These are phyloP conservation scores for Enoplosus armatus DNA, from an alignment of 2,797 vertebrate species.

Conservation along the genomic window DNA sequence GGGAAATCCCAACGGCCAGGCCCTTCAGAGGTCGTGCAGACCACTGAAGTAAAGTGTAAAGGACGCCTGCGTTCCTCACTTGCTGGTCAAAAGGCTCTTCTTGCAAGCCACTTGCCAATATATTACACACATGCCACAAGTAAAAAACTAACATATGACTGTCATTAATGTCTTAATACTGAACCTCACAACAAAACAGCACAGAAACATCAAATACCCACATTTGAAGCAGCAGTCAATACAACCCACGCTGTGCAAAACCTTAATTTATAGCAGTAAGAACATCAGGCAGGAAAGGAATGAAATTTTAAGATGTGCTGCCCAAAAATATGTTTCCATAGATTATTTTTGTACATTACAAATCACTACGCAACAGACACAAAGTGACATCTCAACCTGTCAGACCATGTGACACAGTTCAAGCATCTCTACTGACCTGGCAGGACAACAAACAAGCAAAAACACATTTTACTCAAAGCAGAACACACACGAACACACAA, in stretches of 20 bases:
- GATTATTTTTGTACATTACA: slow-evolving; percentile 31
- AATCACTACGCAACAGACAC: slow-evolving; percentile 23
- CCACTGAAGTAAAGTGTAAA: slow-evolving; percentile 54
- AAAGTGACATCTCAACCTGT: slow-evolving; percentile 34
- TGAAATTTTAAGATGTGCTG: slow-evolving; percentile 8
- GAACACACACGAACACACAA: background rate
- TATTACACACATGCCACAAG: slow-evolving; percentile 1
- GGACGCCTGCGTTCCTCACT: slow-evolving; percentile 21
- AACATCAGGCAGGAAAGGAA: slow-evolving; percentile 19
- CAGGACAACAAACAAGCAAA: slow-evolving; percentile 39
- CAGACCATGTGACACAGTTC: slow-evolving; percentile 42
- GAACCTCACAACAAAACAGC: slow-evolving; percentile 33
- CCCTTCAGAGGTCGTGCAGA: slow-evolving; percentile 60
- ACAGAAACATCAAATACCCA: slow-evolving; percentile 26
- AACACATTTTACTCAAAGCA: slow-evolving; percentile 29
- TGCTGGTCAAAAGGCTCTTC: slow-evolving; percentile 26
- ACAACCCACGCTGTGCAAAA: slow-evolving; percentile 18
- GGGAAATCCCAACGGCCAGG: slow-evolving; percentile 79
- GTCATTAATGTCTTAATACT: slow-evolving; percentile 16
- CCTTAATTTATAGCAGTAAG: slow-evolving; percentile 17
- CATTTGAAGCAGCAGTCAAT: slow-evolving; percentile 21
- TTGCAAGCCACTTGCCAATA: slow-evolving; percentile 4
- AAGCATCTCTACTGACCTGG: slow-evolving; percentile 46
- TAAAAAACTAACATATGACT: slow-evolving; percentile 7
- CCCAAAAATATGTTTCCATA: slow-evolving; percentile 14